Evolutionary conservation across 1,140 invertebrate genomes (phyloP), one percentile per base, ranked within the genome.

Genomic region (Ostrea denselamellosa): DNA sequence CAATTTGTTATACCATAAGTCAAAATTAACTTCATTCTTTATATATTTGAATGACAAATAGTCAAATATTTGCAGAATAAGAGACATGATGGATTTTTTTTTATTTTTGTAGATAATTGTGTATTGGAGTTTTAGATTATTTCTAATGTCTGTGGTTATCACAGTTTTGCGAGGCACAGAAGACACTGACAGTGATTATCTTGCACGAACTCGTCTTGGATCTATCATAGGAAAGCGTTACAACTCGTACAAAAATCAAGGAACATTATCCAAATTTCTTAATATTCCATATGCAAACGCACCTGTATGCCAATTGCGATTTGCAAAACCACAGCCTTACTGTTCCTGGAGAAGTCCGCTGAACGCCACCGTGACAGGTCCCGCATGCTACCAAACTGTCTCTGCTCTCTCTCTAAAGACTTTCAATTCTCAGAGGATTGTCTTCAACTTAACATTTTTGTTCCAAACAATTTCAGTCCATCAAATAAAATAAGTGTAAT

Each of bases 221-320:
- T 14, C 25, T 10, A 44, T 77, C 28, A 25, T 77, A 77, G 68
- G 68, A 77, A 77, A 25, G 28, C 68, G 12, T 34, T 34, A 28
- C 22, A 0, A 62, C 7, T 62, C 56, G 56, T 62, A 77, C 17
- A 77, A 14, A 17, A 77, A 77, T 28, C 22, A 52, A 19, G 83
- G 54, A 58, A 85, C 54, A 28, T 22, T 34, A n/a, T 85, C 62
- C 54, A 19, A 85, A 58, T 99, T 97, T 97, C 96, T 97, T 89
- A 97, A 97, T n/a, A 98, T 98, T 88, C 98, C 98, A 5, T 98
- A 97, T 94, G 98, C 98, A 82, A 97, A 98, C 94, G 98, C 98
- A 93, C 98, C 98, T 0, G 88, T 98, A 52, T 97, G 97, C 93
- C 96, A 97, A 85, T 95, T 98, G 83, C 96, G 98, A 90, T 99